phyloP scores from a whole-genome alignment of 2,797 vertebrate genomes.

The Champsocephalus esox region DNA sequence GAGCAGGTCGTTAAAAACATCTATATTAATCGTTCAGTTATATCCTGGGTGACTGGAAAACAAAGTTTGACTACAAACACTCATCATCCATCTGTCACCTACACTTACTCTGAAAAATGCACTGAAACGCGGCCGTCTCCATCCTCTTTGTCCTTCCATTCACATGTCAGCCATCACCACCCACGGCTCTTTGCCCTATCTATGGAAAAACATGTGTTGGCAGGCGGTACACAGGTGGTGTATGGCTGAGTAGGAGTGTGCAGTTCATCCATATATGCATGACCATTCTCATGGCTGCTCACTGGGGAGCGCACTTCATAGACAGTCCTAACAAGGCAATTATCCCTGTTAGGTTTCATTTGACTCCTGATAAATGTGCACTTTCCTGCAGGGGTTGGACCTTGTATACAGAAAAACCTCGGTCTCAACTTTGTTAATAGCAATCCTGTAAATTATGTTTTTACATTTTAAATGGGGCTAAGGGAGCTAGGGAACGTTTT shows the following conservation, averaged over 20 bases:
- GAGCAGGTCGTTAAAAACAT: constrained; percentile 4
- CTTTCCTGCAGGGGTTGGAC: constrained; percentile 15
- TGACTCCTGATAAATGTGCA: constrained; percentile 21
- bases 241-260: constrained; percentile 25
- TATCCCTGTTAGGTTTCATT: constrained; percentile 44
- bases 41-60: constrained; percentile 46
- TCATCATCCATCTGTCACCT: constrained; percentile 72
- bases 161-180: constrained; percentile 38
- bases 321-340: constrained; percentile 60
- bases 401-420: constrained; percentile 9
- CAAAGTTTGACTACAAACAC: constrained; percentile 52
- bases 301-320: constrained; percentile 44
- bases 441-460: too few species aligned
- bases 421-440: not conserved
- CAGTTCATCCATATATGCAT: constrained; percentile 70
- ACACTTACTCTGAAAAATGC: constrained; percentile 52
- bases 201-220: constrained; percentile 15
- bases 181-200: constrained; percentile 18
- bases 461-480: too few species aligned
- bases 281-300: constrained; percentile 46
- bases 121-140: constrained; percentile 21
- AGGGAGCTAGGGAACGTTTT: too few species aligned
- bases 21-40: constrained; percentile 22
- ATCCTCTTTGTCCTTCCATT: constrained; percentile 55
- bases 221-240: constrained; percentile 57